Evolutionary conservation across 2,113 vertebrate genomes (phyloP).

Genomic region (Cyphomyrus discorhynchus): DNA sequence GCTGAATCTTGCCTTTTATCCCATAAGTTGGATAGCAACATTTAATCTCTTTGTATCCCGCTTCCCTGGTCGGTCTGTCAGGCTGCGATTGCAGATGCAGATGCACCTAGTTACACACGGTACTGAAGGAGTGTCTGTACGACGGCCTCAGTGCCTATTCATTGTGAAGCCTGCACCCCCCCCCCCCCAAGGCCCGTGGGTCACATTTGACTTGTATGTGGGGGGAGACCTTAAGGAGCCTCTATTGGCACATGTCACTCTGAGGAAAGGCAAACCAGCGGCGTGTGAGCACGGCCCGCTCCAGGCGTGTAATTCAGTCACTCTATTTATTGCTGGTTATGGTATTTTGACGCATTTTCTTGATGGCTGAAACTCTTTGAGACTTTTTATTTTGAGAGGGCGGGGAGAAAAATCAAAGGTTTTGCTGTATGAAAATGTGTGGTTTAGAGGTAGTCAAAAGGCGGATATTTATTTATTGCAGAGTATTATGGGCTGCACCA

Average conservation of each 20-base stretch:
- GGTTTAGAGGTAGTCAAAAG: slow-evolving; percentile 1
- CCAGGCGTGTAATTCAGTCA: not conserved
- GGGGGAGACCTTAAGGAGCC: not conserved
- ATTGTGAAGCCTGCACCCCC: not conserved
- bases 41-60: not conserved
- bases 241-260: not conserved
- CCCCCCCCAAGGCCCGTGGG: not conserved
- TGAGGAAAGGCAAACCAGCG: not conserved
- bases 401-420: not conserved
- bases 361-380: not conserved
- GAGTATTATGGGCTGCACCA: slow-evolving; percentile 20
- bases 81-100: not conserved
- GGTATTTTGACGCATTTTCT: slow-evolving; percentile 1
- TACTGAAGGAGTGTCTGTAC: not conserved
- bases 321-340: slow-evolving; percentile 10
- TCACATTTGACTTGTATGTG: not conserved
- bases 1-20: not conserved
- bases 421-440: slow-evolving; percentile 16
- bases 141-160: not conserved
- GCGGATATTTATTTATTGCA: slow-evolving; percentile 27
- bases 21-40: not conserved
- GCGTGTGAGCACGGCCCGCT: not conserved
- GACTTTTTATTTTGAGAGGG: not conserved
- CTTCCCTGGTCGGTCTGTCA: not conserved
- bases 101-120: not conserved